Evolutionary conservation across 2,888 invertebrate genomes (phyloP), one percentile per base, ranked within the genome.

Genomic region (Steromphala cineraria): DNA sequence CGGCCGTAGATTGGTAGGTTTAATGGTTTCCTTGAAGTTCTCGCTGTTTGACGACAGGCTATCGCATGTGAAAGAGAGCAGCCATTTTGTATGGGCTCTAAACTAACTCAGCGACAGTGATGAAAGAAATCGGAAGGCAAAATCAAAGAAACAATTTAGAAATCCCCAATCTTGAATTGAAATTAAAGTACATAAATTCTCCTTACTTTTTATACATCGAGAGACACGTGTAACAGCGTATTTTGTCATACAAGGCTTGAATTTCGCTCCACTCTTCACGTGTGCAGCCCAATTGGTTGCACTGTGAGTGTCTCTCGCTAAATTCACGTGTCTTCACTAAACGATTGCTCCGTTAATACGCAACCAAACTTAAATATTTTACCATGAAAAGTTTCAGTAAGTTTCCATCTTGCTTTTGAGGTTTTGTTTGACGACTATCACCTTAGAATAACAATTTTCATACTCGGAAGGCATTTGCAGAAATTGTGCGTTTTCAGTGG

Each of bases 1-100:
- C 46, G 89, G 89, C 80, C 86, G 89, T 71, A 88, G 86, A 86
- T 81, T 91, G 92, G 91, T 90, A 91, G 84, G 91, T 90, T 84
- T 81, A 81, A 81, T 79, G 78, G 78, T 81, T 88, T 80, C 67
- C 78, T 79, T 79, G 78, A 80, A 82, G 82, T 81, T 84, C 74
- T 75, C 75, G 79, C 55, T 80, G 74, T 80, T 67, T 77, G 55
- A 74, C 36, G 67, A 53, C 55, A 67, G 56, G 71, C 77, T 77
- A 80, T 80, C 75, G 77, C 81, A 78, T 80, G 82, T 78, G 74
- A 79, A 67, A 81, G 78, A 56, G 56, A 87, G 87, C 87, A 85
- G 87, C 87, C 87, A 87, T 87, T 87, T 87, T 87, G 84, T 78
- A 74, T 53, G 46, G 24, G 24, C 52, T 52, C 19, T 52, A 46